Evolutionary conservation across 2,797 vertebrate species (phyloP).

Genomic region (Hyperoplus immaculatus): DNA sequence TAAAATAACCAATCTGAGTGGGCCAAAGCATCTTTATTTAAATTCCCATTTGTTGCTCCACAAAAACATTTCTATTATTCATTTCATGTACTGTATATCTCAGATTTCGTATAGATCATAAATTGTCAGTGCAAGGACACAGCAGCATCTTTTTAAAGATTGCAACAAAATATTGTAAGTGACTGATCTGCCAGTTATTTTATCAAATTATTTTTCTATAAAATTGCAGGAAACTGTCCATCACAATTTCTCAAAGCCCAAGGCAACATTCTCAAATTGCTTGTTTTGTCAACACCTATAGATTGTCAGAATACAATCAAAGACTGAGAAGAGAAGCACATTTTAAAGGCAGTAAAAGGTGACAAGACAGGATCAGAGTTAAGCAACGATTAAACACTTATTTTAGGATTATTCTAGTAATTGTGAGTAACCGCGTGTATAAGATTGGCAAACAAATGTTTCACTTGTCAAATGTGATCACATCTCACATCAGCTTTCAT

Average conservation of each 20-base stretch:
- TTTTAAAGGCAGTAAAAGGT: no score
- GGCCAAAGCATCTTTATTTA: neutral
- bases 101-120: neutral
- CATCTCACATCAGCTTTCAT: conserved; percentile 22
- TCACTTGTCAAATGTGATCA: conserved; percentile 18
- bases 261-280: neutral
- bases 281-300: neutral
- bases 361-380: neutral
- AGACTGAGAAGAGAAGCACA: neutral
- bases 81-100: neutral
- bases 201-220: neutral
- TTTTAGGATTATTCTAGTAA: neutral
- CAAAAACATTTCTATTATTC: neutral
- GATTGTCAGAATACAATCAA: no score
- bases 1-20: neutral
- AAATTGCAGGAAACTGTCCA: neutral
- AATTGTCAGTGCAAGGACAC: neutral
- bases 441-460: neutral
- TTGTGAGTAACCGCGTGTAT: neutral
- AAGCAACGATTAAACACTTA: neutral
- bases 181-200: neutral
- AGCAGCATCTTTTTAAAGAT: neutral
- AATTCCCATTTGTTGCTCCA: neutral
- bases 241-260: neutral
- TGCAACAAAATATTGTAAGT: neutral